Evolutionary conservation across 2,888 invertebrate genomes (phyloP).

Genomic region (Odontocerum albicorne): DNA sequence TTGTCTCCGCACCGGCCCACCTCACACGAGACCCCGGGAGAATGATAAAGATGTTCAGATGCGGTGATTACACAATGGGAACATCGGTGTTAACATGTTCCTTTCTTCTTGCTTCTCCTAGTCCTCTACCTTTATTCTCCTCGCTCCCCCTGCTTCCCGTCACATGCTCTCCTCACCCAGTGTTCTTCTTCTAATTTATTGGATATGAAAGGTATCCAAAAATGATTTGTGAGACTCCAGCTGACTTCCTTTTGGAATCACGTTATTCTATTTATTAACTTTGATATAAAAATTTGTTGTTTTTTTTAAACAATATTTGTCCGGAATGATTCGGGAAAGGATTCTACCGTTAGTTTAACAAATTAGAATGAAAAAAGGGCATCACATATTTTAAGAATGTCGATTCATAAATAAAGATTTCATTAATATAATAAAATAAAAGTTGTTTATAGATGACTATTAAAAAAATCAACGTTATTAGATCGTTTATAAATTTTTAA

Average conservation of each 20-base stretch:
- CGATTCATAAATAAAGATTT: too few relatives aligned
- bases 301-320: too few relatives aligned
- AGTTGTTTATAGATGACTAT: too few relatives aligned
- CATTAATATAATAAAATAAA: too few relatives aligned
- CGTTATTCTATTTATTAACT: conserved; percentile 17
- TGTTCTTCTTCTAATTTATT: conserved; percentile 25
- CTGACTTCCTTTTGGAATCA: background rate
- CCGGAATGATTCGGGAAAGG: too few relatives aligned
- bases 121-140: background rate
- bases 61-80: conserved; percentile 34
- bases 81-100: conserved; percentile 36
- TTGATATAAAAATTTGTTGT: too few relatives aligned
- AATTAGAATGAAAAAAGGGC: too few relatives aligned
- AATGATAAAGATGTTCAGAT: conserved; percentile 28
- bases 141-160: background rate
- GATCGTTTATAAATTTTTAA: too few relatives aligned
- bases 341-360: too few relatives aligned
- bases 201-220: conserved; percentile 12
- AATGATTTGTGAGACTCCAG: conserved; percentile 25
- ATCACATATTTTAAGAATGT: too few relatives aligned
- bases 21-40: background rate
- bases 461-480: too few relatives aligned
- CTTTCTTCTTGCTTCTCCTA: conserved; percentile 24
- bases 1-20: conserved; percentile 15
- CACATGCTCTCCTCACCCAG: conserved; percentile 11